Percentiles rank a stretch among this genome's conserved stretches.
These are phyloP conservation scores for Syrista parreyssii DNA, from an alignment of 2,888 invertebrate genomes.

Conservation along the genomic window DNA sequence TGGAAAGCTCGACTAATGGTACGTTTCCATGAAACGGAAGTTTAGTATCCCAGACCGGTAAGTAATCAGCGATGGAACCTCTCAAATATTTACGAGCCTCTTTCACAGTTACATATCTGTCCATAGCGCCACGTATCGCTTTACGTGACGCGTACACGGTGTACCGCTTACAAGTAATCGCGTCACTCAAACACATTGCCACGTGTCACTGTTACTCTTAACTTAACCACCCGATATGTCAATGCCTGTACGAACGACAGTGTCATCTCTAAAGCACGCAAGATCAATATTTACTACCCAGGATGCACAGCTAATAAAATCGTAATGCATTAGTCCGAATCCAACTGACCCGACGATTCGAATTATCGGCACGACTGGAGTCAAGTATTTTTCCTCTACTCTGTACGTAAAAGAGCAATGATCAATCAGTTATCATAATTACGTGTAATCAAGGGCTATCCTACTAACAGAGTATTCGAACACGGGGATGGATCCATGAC, in stretches of 20 bases:
- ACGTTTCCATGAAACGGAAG: conserved; percentile 41
- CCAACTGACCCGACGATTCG: not conserved
- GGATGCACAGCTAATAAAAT: not conserved
- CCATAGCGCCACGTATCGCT: not conserved
- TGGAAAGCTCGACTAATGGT: conserved; percentile 33
- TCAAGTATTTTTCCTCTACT: conserved; percentile 12
- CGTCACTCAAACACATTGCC: not conserved
- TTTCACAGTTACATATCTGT: not conserved
- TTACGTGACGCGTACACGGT: not conserved
- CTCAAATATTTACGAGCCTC: conserved; percentile 41
- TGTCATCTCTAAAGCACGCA: not conserved
- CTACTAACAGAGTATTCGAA: not conserved
- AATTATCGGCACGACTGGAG: not conserved
- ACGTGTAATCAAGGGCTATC: not conserved
- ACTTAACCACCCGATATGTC: not conserved
- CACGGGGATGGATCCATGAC: not conserved
- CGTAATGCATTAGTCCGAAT: not conserved
- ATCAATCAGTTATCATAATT: conserved; percentile 50
- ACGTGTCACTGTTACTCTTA: not conserved
- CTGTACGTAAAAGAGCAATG: conserved; percentile 34
- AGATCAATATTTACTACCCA: too few relatives aligned
- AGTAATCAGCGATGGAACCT: conserved; percentile 36
- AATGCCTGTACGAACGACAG: not conserved
- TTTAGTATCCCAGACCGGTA: conserved; percentile 40
- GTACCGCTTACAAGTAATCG: not conserved